These are phyloP conservation scores for Lipotes vexillifer DNA, from an alignment of 2,113 vertebrate genomes.

Conservation along the genomic window DNA sequence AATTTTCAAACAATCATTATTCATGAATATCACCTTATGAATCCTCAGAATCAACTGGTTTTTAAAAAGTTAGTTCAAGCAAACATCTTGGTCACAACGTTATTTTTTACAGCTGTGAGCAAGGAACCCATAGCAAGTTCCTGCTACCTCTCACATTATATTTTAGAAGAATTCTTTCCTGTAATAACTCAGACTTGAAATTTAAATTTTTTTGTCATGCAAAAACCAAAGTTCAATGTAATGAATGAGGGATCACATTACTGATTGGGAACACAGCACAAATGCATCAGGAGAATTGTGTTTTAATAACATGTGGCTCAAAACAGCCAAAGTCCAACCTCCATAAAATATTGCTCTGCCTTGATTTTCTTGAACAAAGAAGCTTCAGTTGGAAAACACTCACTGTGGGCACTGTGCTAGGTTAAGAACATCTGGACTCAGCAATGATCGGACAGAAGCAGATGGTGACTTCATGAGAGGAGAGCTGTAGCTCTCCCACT, in stretches of 20 bases:
- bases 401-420: not conserved
- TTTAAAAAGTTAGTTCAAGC: not conserved
- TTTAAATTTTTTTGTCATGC: not conserved
- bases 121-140: not conserved
- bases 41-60: not conserved
- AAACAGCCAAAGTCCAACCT: not conserved
- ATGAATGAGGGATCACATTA: not conserved
- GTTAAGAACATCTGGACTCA: not conserved
- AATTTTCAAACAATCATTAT: not conserved
- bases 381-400: conserved; percentile 1
- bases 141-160: not conserved
- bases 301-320: not conserved
- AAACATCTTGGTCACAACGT: not conserved
- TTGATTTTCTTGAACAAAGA: not conserved
- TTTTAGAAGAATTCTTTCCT: not conserved
- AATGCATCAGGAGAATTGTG: not conserved
- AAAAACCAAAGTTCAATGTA: not conserved
- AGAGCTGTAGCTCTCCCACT: not conserved
- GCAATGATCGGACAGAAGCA: not conserved
- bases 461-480: not conserved
- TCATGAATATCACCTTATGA: not conserved
- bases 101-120: not conserved
- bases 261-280: not conserved
- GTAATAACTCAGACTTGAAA: not conserved
- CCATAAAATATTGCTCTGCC: not conserved